Conservation (phyloP, 1,140 invertebrate species). For the Procambarus virginalis region DNA sequence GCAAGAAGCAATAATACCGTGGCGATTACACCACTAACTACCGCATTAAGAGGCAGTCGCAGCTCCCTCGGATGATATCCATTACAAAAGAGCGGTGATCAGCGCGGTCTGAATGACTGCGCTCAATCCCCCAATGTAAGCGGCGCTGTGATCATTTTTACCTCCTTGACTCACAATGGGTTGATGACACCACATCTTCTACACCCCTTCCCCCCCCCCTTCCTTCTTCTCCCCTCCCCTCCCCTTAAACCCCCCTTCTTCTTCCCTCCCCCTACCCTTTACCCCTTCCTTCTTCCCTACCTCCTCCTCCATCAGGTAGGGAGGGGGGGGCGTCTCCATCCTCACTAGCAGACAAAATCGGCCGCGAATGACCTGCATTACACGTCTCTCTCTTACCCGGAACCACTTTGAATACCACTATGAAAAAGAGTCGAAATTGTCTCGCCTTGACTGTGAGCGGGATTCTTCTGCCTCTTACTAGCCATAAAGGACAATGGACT, state of each 20-base stretch:
- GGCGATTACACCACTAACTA: not conserved
- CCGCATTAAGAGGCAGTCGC: not conserved
- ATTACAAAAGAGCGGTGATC: constrained; percentile 24
- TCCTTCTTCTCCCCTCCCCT: not conserved
- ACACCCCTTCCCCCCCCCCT: not conserved
- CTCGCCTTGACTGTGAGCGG: not conserved
- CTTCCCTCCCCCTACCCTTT: not conserved
- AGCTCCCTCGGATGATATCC: not conserved
- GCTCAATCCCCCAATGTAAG: not conserved
- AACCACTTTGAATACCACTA: not conserved
- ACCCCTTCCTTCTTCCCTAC: not conserved
- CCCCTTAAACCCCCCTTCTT: not conserved
- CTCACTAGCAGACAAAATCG: not conserved
- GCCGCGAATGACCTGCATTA: not conserved
- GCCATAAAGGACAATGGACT: not conserved
- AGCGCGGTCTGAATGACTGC: not conserved
- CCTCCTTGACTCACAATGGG: constrained; percentile 37
- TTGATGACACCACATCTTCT: constrained; percentile 55
- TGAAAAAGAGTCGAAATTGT: not conserved
- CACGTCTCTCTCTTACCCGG: not conserved
- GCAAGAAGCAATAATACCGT: not conserved
- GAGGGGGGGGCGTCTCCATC: too few species aligned
- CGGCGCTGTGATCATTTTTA: constrained; percentile 17
- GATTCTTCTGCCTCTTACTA: not conserved
- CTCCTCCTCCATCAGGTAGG: too few species aligned